Percentiles rank a stretch among this genome's conserved stretches.
phyloP scores from a whole-genome alignment of 2,113 vertebrate genomes.

The Callorhinus ursinus region DNA sequence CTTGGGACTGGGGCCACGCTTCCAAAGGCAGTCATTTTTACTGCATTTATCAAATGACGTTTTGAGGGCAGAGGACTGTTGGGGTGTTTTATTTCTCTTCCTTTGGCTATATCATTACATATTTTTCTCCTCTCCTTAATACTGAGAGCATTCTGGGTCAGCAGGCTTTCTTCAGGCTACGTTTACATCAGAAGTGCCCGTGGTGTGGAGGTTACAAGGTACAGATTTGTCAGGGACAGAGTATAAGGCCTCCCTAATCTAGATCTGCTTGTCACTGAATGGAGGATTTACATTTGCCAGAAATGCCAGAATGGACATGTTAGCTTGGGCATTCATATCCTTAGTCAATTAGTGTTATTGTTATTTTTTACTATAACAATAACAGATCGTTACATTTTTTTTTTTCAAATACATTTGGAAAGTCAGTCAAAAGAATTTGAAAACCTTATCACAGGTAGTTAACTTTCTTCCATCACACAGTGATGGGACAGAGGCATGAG shows the following conservation, averaged over 20 bases:
- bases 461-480: background rate
- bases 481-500: background rate
- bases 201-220: background rate
- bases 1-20: background rate
- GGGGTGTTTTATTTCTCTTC: background rate
- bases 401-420: background rate
- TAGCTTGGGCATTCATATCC: background rate
- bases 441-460: background rate
- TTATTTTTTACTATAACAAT: constrained; percentile 37
- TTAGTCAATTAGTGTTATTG: background rate
- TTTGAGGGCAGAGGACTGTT: background rate
- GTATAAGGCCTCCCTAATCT: background rate
- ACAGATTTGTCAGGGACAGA: background rate
- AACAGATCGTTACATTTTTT: constrained; percentile 2
- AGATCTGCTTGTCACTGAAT: background rate
- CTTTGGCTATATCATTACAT: background rate
- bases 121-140: background rate
- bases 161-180: background rate
- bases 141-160: background rate
- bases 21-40: background rate
- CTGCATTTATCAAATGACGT: background rate
- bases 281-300: background rate
- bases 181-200: background rate
- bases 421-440: constrained; percentile 1
- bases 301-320: background rate